Evolutionary conservation across 37 sponge, comb jelly and placozoan genomes (phyloP).

Genomic region (Halichondria panicea): DNA sequence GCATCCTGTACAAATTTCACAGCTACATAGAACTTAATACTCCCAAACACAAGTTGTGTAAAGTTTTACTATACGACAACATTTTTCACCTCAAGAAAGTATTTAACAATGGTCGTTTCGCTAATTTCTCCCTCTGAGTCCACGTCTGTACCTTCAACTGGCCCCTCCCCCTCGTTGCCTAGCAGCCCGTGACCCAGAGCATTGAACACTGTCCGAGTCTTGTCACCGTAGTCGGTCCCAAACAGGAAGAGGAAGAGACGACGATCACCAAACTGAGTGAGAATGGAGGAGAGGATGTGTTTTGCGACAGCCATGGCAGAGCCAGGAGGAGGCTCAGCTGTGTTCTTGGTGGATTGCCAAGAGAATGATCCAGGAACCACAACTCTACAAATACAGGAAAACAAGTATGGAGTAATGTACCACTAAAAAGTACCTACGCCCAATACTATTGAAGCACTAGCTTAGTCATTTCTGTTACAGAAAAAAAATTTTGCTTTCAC

Average conservation of each 20-base stretch:
- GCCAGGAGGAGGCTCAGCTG: constrained; percentile 30
- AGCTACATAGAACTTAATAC: too few species aligned
- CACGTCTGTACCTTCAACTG: constrained; percentile 8
- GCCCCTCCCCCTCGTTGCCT: constrained; percentile 9
- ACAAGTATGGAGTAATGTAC: background rate
- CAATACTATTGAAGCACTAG: too few species aligned
- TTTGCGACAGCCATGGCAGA: constrained; percentile 54
- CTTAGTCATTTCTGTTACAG: background rate
- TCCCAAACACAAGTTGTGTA: too few species aligned
- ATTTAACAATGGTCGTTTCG: constrained; percentile 14
- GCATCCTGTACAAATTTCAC: constrained; percentile 39
- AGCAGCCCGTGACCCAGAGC: constrained; percentile 10
- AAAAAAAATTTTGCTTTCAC: background rate
- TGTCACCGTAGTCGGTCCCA: constrained; percentile 4
- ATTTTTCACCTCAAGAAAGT: constrained; percentile 38
- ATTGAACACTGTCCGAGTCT: constrained; percentile 11
- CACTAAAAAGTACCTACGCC: too few species aligned
- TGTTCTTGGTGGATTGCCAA: constrained; percentile 37
- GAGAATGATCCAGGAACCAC: constrained; percentile 37
- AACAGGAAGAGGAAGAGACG: constrained; percentile 69
- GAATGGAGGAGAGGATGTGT: constrained; percentile 43
- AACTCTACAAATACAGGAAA: constrained; percentile 27
- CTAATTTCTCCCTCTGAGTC: background rate
- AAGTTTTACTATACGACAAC: background rate
- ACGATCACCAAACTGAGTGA: constrained; percentile 64